Conservation (phyloP, 2,113 vertebrate genomes). For the Pterocles burchelli region DNA sequence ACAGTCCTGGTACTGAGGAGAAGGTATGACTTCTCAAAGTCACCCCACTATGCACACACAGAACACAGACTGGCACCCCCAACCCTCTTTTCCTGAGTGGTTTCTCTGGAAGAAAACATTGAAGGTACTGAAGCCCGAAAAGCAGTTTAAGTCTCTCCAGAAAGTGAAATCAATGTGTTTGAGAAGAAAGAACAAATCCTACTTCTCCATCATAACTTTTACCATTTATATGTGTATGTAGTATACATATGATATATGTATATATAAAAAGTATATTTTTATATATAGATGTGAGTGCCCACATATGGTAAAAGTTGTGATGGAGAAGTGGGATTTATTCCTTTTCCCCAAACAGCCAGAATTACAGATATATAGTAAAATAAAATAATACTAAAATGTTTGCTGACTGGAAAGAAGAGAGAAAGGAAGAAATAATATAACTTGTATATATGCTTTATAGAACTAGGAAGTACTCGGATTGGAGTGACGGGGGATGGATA, state of each 20-base stretch:
- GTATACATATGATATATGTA: neutral
- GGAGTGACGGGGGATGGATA: neutral
- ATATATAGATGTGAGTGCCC: rapidly evolving
- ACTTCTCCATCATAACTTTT: neutral
- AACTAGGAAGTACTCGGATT: neutral
- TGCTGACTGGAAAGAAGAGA: neutral
- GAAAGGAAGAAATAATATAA: neutral
- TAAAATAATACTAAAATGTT: neutral
- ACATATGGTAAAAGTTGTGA: neutral
- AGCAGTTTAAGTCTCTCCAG: neutral
- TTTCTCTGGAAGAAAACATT: neutral
- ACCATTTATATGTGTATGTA: neutral
- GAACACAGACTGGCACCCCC: neutral
- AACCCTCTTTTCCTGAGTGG: neutral
- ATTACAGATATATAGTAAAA: neutral
- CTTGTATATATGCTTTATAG: neutral
- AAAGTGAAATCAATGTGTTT: neutral
- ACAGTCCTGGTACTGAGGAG: neutral
- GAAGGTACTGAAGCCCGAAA: neutral
- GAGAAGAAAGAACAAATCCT: neutral
- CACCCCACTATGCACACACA: neutral
- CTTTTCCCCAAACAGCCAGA: neutral
- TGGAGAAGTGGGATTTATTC: neutral
- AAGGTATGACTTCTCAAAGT: neutral
- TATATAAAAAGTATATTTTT: neutral